These are phyloP conservation scores for Lordiphosa clarofinis DNA, from an alignment of 1,140 invertebrate species.

Conservation along the genomic window DNA sequence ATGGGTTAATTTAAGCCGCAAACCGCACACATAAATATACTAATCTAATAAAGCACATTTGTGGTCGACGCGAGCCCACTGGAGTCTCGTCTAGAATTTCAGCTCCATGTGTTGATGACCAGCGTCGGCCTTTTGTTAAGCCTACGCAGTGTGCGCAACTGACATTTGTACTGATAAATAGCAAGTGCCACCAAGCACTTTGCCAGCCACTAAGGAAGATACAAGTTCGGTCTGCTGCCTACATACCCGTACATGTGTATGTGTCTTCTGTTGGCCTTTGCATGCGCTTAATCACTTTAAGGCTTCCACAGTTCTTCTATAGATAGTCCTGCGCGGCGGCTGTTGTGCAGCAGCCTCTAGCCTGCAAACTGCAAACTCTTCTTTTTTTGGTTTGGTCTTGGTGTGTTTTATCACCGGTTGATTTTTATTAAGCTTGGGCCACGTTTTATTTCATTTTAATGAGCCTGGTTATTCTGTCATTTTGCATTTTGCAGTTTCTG, in stretches of 20 bases:
- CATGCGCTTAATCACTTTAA: constrained; percentile 14
- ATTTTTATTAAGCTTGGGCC: constrained; percentile 2
- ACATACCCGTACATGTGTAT: background rate
- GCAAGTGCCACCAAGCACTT: constrained; percentile 14
- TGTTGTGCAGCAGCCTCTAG: background rate
- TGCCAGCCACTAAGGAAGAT: constrained; percentile 4
- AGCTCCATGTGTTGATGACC: constrained; percentile 1
- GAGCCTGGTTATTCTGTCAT: constrained; percentile 12
- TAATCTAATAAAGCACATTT: constrained; percentile 8
- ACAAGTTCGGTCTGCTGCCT: background rate
- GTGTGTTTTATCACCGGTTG: constrained; percentile 2
- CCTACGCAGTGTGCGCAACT: constrained; percentile 9
- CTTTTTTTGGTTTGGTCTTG: background rate
- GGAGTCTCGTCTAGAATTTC: background rate
- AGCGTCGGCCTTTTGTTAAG: constrained; percentile 11
- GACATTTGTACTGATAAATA: constrained; percentile 16
- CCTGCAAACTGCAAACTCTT: background rate
- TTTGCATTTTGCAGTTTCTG: constrained; percentile 4
- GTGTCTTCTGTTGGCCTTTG: constrained; percentile 1
- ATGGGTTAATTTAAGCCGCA: constrained; percentile 6
- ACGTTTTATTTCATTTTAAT: constrained; percentile 14
- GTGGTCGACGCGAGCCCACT: background rate
- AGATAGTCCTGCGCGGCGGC: background rate
- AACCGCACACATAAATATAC: constrained; percentile 3
- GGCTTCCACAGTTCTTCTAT: constrained; percentile 4